Conservation (phyloP, 2,797 vertebrate species). For the Halcyon smyrnensis region DNA sequence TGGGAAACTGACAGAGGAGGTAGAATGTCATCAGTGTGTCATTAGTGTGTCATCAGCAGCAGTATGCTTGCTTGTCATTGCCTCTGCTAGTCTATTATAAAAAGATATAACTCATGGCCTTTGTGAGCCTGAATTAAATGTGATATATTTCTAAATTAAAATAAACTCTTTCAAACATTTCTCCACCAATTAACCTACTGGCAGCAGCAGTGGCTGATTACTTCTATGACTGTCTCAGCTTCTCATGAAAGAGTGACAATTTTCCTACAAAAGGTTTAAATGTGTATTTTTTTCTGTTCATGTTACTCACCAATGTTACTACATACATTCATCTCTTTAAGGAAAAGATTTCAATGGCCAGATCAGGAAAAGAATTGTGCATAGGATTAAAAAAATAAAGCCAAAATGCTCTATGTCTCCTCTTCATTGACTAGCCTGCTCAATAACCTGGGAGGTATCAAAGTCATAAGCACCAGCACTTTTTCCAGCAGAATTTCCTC, state of each 20-base stretch:
- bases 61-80: not conserved
- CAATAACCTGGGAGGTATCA: not conserved
- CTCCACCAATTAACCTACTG: not conserved
- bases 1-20: not conserved
- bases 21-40: not conserved
- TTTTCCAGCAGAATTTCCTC: not conserved
- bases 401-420: not conserved
- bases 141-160: conserved; percentile 18
- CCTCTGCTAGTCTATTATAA: not conserved
- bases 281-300: not conserved
- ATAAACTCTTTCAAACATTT: not conserved
- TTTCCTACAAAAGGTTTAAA: not conserved
- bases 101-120: not conserved
- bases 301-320: not conserved
- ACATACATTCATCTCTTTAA: not conserved
- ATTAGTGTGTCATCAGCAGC: not conserved
- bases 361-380: not conserved
- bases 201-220: not conserved
- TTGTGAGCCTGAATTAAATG: conserved; percentile 15
- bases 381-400: not conserved
- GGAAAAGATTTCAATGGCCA: not conserved
- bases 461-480: not conserved
- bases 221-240: not conserved
- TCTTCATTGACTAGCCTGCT: not conserved
- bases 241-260: not conserved